These are phyloP conservation scores for Crocodylus rhombifer DNA, from an alignment of 2,797 vertebrate species.

Conservation along the genomic window DNA sequence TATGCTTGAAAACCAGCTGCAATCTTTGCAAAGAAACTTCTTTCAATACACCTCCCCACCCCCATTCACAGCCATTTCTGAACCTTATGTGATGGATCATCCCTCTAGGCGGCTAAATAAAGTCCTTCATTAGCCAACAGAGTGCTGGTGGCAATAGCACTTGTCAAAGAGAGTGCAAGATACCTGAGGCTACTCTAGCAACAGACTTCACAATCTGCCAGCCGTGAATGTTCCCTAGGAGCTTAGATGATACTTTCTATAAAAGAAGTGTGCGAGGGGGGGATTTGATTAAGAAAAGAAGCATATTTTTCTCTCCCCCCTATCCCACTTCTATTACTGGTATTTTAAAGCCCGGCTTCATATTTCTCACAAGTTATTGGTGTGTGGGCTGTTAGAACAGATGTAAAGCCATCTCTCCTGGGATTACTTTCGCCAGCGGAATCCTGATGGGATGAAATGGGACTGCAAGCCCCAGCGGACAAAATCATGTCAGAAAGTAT, in stretches of 20 bases:
- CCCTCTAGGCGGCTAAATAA: neutral
- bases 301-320: slow-evolving; percentile 23
- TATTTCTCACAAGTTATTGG: slow-evolving; percentile 10
- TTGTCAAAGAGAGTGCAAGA: neutral
- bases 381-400: slow-evolving; percentile 1
- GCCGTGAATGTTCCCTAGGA: neutral
- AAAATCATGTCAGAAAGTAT: slow-evolving; percentile 16
- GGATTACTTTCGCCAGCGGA: slow-evolving; percentile 45
- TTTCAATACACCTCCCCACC: neutral
- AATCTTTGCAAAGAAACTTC: neutral
- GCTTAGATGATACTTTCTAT: neutral
- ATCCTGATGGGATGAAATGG: slow-evolving; percentile 36
- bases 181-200: neutral
- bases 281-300: slow-evolving; percentile 20
- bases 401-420: slow-evolving; percentile 42
- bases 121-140: neutral
- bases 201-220: rapidly evolving
- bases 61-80: neutral
- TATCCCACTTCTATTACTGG: neutral
- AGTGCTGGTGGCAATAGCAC: neutral
- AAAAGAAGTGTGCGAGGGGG: neutral
- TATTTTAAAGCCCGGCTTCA: slow-evolving; percentile 37
- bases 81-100: neutral
- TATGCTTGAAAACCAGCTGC: neutral
- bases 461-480: slow-evolving; percentile 28